These are phyloP conservation scores for Procambarus virginalis DNA, from an alignment of 1,140 invertebrate genomes.

Conservation along the genomic window DNA sequence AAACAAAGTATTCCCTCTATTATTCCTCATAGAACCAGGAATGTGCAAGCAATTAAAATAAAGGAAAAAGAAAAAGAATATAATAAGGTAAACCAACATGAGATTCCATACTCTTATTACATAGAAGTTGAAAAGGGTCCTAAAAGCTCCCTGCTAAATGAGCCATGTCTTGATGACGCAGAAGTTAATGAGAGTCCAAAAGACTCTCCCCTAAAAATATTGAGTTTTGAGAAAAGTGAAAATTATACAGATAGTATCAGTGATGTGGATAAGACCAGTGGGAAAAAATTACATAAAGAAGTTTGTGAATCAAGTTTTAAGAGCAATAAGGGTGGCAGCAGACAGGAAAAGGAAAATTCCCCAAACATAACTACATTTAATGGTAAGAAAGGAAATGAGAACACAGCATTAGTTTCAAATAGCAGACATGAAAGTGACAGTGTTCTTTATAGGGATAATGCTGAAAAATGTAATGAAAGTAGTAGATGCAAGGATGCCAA, in stretches of 20 bases:
- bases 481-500: not conserved
- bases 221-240: not conserved
- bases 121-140: not conserved
- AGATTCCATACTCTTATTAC: not conserved
- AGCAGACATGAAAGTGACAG: not conserved
- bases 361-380: too few species aligned
- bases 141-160: not conserved
- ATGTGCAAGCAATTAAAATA: conserved; percentile 1
- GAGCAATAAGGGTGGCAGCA: not conserved
- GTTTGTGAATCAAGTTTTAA: not conserved
- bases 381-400: not conserved
- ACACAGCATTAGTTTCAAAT: not conserved
- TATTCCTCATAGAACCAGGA: conserved; percentile 9
- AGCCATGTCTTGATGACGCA: too few species aligned
- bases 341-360: too few species aligned
- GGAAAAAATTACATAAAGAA: not conserved
- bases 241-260: not conserved
- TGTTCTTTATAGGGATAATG: not conserved
- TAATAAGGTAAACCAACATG: not conserved
- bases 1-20: not conserved
- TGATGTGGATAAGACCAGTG: not conserved
- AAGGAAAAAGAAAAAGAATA: conserved; percentile 1
- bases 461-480: not conserved
- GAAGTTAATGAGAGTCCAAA: too few species aligned
- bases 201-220: too few species aligned